phyloP scores from a whole-genome alignment of 2,797 vertebrate species.

The Alfaro cultratus region DNA sequence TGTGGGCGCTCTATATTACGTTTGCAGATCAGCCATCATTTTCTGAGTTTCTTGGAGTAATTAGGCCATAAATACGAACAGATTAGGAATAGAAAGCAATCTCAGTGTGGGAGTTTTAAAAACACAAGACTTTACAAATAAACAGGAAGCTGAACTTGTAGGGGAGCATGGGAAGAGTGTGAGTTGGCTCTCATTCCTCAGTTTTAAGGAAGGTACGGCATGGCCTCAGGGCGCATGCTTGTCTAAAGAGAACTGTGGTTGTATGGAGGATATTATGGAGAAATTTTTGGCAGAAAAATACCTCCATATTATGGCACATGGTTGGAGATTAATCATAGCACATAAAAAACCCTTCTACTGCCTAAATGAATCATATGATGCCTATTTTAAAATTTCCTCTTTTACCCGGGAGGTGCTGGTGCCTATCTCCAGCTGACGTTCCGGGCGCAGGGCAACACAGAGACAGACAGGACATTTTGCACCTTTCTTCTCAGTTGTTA shows the following conservation, averaged over 20 bases:
- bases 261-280: too few species aligned
- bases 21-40: slow-evolving; percentile 11
- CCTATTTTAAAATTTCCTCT: not conserved
- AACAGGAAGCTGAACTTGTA: slow-evolving; percentile 69
- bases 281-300: too few species aligned
- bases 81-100: slow-evolving; percentile 14
- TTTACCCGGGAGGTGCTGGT: too few species aligned
- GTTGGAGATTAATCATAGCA: slow-evolving; percentile 13
- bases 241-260: slow-evolving; percentile 41
- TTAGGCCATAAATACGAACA: slow-evolving; percentile 5
- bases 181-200: slow-evolving; percentile 48
- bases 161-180: slow-evolving; percentile 66
- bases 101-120: slow-evolving; percentile 54
- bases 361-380: slow-evolving; percentile 20
- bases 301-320: too few species aligned
- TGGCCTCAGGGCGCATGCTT: slow-evolving; percentile 28
- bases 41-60: slow-evolving; percentile 29
- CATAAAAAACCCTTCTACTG: slow-evolving; percentile 11
- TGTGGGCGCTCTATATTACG: slow-evolving; percentile 21
- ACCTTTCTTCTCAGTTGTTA: not conserved
- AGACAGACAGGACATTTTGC: too few species aligned
- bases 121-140: slow-evolving; percentile 62
- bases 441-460: too few species aligned
- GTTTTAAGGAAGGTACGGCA: slow-evolving; percentile 50
- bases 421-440: too few species aligned